phyloP scores from a whole-genome alignment of 2,797 vertebrate species.

The Cuniculus paca region DNA sequence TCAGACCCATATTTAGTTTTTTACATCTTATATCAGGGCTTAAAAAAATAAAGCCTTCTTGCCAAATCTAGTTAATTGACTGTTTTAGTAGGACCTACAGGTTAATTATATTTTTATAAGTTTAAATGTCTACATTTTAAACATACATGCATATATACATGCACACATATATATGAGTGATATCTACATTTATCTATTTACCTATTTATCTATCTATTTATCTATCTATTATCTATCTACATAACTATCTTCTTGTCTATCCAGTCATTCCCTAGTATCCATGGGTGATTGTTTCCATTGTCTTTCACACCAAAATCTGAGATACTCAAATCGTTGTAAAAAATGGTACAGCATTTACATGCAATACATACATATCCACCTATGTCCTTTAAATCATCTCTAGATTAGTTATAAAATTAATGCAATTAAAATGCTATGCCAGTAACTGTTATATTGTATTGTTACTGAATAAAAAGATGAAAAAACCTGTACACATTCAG shows the following conservation, averaged over 20 bases:
- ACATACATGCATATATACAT: background rate
- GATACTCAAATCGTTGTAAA: background rate
- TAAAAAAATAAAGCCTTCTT: background rate
- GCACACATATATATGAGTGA: background rate
- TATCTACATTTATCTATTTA: background rate
- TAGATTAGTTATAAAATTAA: background rate
- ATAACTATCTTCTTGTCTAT: background rate
- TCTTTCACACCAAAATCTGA: background rate
- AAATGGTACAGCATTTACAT: background rate
- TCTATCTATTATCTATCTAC: background rate
- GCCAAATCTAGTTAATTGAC: background rate
- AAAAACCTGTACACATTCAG: background rate
- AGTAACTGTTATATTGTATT: background rate
- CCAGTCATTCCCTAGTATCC: background rate
- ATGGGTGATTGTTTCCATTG: background rate
- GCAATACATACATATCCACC: background rate
- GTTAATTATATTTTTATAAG: background rate
- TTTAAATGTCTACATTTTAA: background rate
- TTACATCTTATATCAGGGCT: background rate
- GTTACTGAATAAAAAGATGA: background rate
- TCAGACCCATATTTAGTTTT: background rate
- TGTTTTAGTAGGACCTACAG: background rate
- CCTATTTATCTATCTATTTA: background rate
- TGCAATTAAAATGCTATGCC: background rate
- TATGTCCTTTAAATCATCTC: background rate